Base-by-base conservation (phyloP, 2,888 invertebrate species). In the Drosophila formosana region DNA sequence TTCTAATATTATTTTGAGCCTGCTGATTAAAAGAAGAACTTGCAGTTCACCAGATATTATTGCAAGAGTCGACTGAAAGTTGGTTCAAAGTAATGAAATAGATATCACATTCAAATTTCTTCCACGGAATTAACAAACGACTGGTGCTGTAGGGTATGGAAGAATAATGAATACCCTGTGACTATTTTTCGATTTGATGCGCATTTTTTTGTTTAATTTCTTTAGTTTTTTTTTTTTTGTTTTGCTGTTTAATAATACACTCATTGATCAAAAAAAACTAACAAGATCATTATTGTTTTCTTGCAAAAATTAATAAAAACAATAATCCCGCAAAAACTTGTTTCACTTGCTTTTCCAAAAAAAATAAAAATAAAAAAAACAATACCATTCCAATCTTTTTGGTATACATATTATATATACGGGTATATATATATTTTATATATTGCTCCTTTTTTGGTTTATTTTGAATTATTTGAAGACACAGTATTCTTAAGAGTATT, bases 391-490 rank as follows among this genome's bases (percentile, higher is more conserved):
- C n/a, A 32, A n/a, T 62, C 2, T 51, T 60, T 61, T 55, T 51
- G 45, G 32, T 70, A 70, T 60, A 66, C 58, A 65, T 53, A 63
- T 66, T 49, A 37, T 60, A 51, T 50, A 62, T 72, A 45, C 18
- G 8, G 4, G 18, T 46, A 61, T 75, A 56, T 75, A 60, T 74
- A 25, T 72, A 66, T 71, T 67, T 55, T 63, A 66, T 72, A 63
- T 76, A 72, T 84, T 71, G 81, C 72, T 80, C 39, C 50, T 67
- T 81, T 66, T 63, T 50, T 72, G 80, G 64, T 85, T 85, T 67
- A 82, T 66, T 77, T 67, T 60, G 71, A 74, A 63, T 82, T 73
- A 78, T 77, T 80, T 84, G 71, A 88, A 82, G 82, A 83, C 85
- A 85, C 66, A 68, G 62, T 68, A 82, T 66, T 69, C 80, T 85